Base-by-base conservation (phyloP, 2,113 vertebrate genomes). In the Calypte anna region DNA sequence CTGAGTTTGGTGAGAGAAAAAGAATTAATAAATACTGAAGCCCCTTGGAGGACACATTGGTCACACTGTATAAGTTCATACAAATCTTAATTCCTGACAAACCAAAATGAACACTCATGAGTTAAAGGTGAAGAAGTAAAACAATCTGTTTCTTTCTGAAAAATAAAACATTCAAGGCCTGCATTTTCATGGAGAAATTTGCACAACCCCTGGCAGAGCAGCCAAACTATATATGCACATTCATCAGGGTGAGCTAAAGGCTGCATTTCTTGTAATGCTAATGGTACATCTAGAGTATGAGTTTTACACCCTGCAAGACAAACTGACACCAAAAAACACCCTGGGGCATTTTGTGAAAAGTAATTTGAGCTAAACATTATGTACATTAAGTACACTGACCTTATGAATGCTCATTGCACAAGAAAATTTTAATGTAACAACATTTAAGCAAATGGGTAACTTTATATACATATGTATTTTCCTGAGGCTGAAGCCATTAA, bases 61-160 rank as follows among this genome's bases (percentile, higher is more conserved):
- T 86, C 88, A 89, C 93, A 76, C 62, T 80, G 62, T 81, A 82
- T 88, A 93, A 31, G 14, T 28, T 11, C 28, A 23, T 23, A 40
- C 3, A 93, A 93, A 91, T 38, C 50, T 78, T 85, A 91, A 86
- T 38, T 73, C 79, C 91, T 95, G 51, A 31, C 59, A 93, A 73
- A 66, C 14, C 8, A 50, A 57, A 72, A 50, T 10, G 17, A 53
- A 66, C 14, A 44, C 5, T 66, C 22, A 25, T 22, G n/a, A 73
- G 7, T 33, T 66, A 25, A 43, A 64, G 11, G 24, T 27, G 36
- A 46, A 58, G 5, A 66, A 66, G 36, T 4, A 40, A 44, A 5
- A 36, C 14, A 31, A 22, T 44, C 4, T 58, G 43, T 17, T 18
- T 66, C 33, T 58, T 30, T 73, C 43, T 66, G 43, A 36, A 81